Conservation (phyloP, 2,888 invertebrate genomes). For the Chrysolina americana region DNA sequence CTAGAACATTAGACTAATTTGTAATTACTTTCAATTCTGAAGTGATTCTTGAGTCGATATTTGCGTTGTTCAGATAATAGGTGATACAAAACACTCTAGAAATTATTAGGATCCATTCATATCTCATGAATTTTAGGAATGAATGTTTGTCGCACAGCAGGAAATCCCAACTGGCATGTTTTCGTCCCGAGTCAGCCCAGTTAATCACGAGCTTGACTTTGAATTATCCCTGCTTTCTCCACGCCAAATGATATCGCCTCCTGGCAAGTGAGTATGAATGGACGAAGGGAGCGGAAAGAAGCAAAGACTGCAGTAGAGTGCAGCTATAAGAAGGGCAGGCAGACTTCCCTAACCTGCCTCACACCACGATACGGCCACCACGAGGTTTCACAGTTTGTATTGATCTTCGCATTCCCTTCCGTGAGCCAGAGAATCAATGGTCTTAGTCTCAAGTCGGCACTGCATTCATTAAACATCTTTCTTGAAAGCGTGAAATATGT, state of each 20-base stretch:
- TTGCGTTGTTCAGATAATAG: background rate
- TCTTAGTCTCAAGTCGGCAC: slow-evolving; percentile 65
- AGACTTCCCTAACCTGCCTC: slow-evolving; percentile 69
- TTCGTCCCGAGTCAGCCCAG: slow-evolving; percentile 32
- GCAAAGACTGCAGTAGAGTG: slow-evolving; percentile 67
- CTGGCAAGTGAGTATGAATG: slow-evolving; percentile 49
- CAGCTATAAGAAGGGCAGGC: slow-evolving; percentile 59
- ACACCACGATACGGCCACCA: slow-evolving; percentile 62
- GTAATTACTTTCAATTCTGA: no score
- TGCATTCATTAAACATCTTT: slow-evolving; percentile 56
- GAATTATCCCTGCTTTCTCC: slow-evolving; percentile 42
- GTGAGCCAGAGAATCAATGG: slow-evolving; percentile 64
- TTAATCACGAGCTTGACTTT: slow-evolving; percentile 46
- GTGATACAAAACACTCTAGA: background rate
- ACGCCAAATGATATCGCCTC: slow-evolving; percentile 42
- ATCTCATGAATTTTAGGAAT: background rate
- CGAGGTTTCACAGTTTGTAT: slow-evolving; percentile 67
- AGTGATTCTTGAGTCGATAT: no score
- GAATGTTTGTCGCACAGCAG: background rate
- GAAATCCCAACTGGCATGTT: slow-evolving; percentile 35
- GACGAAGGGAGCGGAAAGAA: slow-evolving; percentile 56
- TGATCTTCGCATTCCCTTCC: slow-evolving; percentile 68
- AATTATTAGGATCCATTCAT: background rate
- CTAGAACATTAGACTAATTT: no score
- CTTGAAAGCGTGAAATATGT: slow-evolving; percentile 4